These are phyloP conservation scores for Schizaphis graminum DNA, from an alignment of 2,888 invertebrate species.

Conservation along the genomic window DNA sequence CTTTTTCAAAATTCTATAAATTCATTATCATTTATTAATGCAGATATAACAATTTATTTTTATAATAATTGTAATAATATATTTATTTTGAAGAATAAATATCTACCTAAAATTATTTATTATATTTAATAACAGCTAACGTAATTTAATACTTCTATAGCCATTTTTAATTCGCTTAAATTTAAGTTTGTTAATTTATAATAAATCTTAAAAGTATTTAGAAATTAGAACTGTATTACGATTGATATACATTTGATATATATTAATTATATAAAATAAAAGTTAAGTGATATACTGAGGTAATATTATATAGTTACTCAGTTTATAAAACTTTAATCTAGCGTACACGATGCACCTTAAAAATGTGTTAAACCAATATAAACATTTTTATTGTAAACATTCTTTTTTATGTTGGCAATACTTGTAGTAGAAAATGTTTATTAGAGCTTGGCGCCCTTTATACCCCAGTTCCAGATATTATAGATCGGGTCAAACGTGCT, in stretches of 20 bases:
- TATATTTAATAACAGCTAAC: background rate
- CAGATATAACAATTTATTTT: background rate
- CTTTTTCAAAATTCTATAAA: background rate
- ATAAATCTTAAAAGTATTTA: background rate
- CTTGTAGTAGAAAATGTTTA: constrained; percentile 28
- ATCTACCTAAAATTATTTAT: background rate
- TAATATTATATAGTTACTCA: background rate
- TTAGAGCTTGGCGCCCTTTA: constrained; percentile 61
- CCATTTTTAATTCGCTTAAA: background rate
- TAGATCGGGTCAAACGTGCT: constrained; percentile 57
- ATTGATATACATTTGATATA: background rate
- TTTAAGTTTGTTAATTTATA: background rate
- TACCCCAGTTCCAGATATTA: constrained; percentile 61
- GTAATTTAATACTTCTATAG: background rate
- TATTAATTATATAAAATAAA: background rate
- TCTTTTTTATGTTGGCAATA: constrained; percentile 46
- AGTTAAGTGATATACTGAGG: background rate
- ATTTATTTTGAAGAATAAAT: background rate
- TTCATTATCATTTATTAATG: background rate
- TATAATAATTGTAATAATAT: background rate
- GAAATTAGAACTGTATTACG: too few species aligned
- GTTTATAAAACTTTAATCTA: background rate
- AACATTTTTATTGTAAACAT: constrained; percentile 3
- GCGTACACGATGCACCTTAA: background rate
- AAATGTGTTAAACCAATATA: background rate